Evolutionary conservation across 2,888 invertebrate genomes (phyloP), one percentile per base, ranked within the genome.

Genomic region (Drosophila kuntzei): DNA sequence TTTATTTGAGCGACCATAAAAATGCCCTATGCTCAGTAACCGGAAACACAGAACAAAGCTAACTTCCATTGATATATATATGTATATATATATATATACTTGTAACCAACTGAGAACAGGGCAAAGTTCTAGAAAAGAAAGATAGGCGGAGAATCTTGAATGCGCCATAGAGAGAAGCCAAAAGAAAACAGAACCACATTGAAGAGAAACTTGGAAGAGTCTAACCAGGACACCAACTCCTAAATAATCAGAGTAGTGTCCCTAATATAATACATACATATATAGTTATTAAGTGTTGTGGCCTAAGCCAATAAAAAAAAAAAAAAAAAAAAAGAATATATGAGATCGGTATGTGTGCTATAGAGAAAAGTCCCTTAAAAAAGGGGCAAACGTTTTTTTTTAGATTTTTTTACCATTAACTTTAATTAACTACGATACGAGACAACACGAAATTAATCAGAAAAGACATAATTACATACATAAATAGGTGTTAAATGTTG

Each of bases 341-440:
- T 36, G 14, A 37, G 43, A 71, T 61, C 57, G 53, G 50, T 51
- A 65, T 55, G 68, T 63, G 66, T 71, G 71, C 66, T 71, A 65
- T 44, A 43, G 46, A 51, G 55, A 63, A 65, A 44, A 2, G 20
- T 47, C 50, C 14, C 34, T 37, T 5, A 43, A 43, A 25, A 54
- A 39, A 37, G 14, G 39, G 47, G 27, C 14, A 54, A 64, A 50
- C 44, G n/a, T 55, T 68, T 87, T 83, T 82, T 83, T 83, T 81
- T 68, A 64, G 59, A 77, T 84, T 79, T 83, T 81, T 83, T 87
- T 84, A 84, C 74, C 70, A 76, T 76, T 76, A 87, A 76, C 60
- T 55, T 80, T 80, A 83, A 76, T 53, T 50, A 67, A 46, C 25
- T 59, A 49, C 39, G 34, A 64, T 36, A 37, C 27, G 29, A 29